phyloP scores from a whole-genome alignment of 1,140 invertebrate genomes.

The Drosophila persimilis region DNA sequence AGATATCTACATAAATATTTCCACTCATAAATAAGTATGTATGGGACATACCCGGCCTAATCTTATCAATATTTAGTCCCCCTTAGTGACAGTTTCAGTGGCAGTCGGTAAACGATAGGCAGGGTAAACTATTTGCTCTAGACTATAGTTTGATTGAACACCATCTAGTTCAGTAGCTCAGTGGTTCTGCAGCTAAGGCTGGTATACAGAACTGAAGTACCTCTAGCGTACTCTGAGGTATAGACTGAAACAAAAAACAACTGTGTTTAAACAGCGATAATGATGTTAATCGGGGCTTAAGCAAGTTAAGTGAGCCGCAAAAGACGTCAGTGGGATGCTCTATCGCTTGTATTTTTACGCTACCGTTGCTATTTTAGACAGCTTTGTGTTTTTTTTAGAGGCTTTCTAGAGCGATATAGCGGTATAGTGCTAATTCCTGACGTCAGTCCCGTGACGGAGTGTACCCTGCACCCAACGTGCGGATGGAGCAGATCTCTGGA shows the following conservation, averaged over 20 bases:
- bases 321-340: slow-evolving; percentile 39
- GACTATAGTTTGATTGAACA: slow-evolving; percentile 36
- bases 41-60: neutral
- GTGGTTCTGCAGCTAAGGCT: neutral
- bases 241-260: slow-evolving; percentile 39
- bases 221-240: slow-evolving; percentile 4
- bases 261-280: slow-evolving; percentile 42
- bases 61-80: slow-evolving; percentile 34
- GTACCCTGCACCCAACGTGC: slow-evolving; percentile 2
- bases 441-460: slow-evolving; percentile 20
- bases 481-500: too few species aligned
- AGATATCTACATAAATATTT: slow-evolving; percentile 34
- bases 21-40: slow-evolving; percentile 36
- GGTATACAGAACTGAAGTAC: slow-evolving; percentile 15
- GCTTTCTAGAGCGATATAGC: neutral
- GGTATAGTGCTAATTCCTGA: slow-evolving; percentile 9
- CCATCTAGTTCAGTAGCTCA: neutral
- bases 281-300: slow-evolving; percentile 23
- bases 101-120: neutral
- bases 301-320: slow-evolving; percentile 23
- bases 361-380: slow-evolving; percentile 21
- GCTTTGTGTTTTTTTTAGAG: slow-evolving; percentile 21
- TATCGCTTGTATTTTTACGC: slow-evolving; percentile 23
- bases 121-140: slow-evolving; percentile 27
- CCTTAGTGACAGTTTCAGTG: slow-evolving; percentile 21